Percentiles rank a stretch among this genome's conserved stretches.
These are phyloP conservation scores for Natrix natrix DNA, from an alignment of 2,797 vertebrate species.

Conservation along the genomic window DNA sequence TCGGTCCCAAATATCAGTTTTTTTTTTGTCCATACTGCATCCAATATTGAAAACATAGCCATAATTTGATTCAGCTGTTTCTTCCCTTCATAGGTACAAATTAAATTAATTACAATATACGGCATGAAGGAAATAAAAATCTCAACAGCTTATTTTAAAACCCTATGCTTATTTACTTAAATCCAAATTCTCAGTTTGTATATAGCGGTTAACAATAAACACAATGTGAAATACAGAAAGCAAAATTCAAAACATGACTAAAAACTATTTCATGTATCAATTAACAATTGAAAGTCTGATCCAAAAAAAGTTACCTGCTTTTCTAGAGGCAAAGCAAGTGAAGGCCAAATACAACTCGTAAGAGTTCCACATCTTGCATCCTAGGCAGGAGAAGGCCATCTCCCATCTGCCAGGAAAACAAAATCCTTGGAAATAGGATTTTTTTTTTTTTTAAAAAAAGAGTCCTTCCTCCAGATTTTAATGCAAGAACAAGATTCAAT, in stretches of 20 bases:
- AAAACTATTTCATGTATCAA: background rate
- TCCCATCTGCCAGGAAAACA: background rate
- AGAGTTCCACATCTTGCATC: background rate
- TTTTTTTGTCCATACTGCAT: background rate
- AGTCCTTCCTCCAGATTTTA: background rate
- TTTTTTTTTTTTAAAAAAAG: background rate
- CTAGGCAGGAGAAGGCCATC: background rate
- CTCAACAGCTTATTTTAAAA: background rate
- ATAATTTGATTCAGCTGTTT: slow-evolving; percentile 3
- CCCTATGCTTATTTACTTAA: background rate
- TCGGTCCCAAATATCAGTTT: slow-evolving; percentile 1
- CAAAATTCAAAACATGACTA: background rate
- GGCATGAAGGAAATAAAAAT: background rate
- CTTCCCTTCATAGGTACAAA: background rate
- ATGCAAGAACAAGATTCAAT: background rate
- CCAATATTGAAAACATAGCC: background rate
- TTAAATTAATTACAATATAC: background rate
- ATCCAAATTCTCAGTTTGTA: background rate
- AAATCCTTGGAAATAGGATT: background rate
- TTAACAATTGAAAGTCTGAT: background rate
- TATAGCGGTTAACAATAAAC: background rate
- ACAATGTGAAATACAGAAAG: background rate
- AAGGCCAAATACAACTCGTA: background rate
- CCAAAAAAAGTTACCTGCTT: background rate
- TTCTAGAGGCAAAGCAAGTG: background rate